Evolutionary conservation across 2,888 invertebrate species (phyloP), one percentile per base, ranked within the genome.

Genomic region (Lissonota sp.): DNA sequence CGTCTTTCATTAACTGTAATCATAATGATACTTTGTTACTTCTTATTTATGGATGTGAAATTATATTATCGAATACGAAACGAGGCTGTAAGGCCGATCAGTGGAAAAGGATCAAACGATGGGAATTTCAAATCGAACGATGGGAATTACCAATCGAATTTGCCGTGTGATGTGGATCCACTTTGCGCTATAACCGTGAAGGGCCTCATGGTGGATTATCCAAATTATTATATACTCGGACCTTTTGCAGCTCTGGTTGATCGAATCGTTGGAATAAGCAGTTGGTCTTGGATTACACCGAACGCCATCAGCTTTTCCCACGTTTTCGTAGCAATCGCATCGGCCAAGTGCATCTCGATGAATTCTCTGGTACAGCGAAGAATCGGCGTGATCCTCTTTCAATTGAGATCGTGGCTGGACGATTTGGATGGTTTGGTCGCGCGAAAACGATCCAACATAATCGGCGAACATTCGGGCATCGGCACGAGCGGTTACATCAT

Each of bases 361-460:
- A 96, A 96, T 87, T 96, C 94, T 86, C 91, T 98, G 12, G 94
- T 95, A 2, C 95, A 95, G 37, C 93, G 98, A 40, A 94, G 97
- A 26, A 84, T 97, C 0, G 97, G 96, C 0, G 95, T 97, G 0
- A 92, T 97, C 1, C 90, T 98, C 16, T 98, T 97, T 90, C 96
- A 97, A 93, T 92, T 97, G 51, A 94, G 98, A 84, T 96, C 97
- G 84, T 97, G 97, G 93, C 91, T 98, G 69, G 98, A 98, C 88
- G 97, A 97, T 88, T 92, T 98, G 81, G 98, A 98, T 88, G 98
- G 98, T 0, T 96, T 97, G 88, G 96, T 98, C 2, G 97, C 97
- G 0, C 94, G 98, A 79, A 95, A 95, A 39, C 94, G 96, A 73
- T 95, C 95, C 87, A 94, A 97, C 89, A 95, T 97, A 40, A 94